Base-by-base conservation (phyloP, 2,113 vertebrate genomes). In the Hyaena hyaena region DNA sequence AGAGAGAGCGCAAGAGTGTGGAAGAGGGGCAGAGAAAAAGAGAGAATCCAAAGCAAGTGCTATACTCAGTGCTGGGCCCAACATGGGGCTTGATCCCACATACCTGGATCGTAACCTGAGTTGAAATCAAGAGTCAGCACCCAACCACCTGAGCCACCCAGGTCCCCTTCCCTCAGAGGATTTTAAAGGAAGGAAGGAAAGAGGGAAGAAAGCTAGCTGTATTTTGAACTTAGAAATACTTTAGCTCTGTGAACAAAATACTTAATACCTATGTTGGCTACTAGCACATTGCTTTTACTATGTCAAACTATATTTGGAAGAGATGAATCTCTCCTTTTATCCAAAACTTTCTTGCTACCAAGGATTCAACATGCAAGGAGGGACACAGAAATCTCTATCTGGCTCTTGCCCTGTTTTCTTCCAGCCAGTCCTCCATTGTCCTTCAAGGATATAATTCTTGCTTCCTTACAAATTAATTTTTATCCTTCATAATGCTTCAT, bases 401-500 rank as follows among this genome's bases (percentile, higher is more conserved):
- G 21, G 2, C 21, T 90, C 26, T 92, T 63, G 5, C 10, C 14
- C 17, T 74, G 8, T 71, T 90, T 85, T 11, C 35, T 55, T 82
- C 35, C 43, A 95, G 79, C n/a, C 48, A 87, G 12, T 31, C 10
- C 31, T 83, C 63, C 68, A 16, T 23, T 93, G 10, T 69, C 28
- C 50, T 96, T 88, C 31, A 95, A 50, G 87, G 33, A 58, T 65
- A 65, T 19, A 39, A 26, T 61, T 92, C 24, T 23, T 65, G 4
- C 31, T 95, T 94, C 35, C 39, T 94, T 87, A 45, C 16, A 76
- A 58, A 76, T 88, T 94, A 93, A 53, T 96, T 84, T 79, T 94
- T 80, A 53, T 90, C 85, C 19, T 93, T 93, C 39, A 39, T 88
- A 28, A 77, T 95, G 53, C 45, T 71, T 90, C 73, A 63, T 26